phyloP scores from a whole-genome alignment of 2,888 invertebrate genomes.

The Heliconius charithonia region DNA sequence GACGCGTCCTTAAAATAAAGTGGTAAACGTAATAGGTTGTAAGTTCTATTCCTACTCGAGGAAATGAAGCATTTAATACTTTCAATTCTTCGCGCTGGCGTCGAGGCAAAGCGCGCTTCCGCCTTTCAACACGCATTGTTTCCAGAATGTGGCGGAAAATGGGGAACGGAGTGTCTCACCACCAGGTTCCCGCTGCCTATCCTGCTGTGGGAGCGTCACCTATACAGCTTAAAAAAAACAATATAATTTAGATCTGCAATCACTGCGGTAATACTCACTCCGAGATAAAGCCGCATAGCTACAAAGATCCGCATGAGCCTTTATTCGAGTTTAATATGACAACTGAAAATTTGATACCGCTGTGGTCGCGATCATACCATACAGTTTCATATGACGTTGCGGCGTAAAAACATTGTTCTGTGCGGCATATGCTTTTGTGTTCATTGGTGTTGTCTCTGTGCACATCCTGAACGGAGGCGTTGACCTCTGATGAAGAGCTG shows the following conservation, averaged over 20 bases:
- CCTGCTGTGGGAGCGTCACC: too few species aligned
- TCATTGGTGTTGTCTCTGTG: slow-evolving; percentile 74
- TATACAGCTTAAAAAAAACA: too few species aligned
- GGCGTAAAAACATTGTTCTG: slow-evolving; percentile 53
- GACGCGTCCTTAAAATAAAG: neutral
- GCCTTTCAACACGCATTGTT: too few species aligned
- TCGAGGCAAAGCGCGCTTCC: too few species aligned
- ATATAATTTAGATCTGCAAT: neutral
- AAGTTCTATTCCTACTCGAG: too few species aligned
- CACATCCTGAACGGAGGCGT: slow-evolving; percentile 76
- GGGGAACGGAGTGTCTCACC: too few species aligned
- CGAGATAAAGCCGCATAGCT: slow-evolving; percentile 7
- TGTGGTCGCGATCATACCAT: slow-evolving; percentile 37
- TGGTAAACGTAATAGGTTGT: too few species aligned
- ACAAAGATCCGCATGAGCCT: slow-evolving; percentile 13
- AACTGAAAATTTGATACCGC: slow-evolving; percentile 41
- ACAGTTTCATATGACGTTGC: slow-evolving; percentile 48
- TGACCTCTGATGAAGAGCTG: slow-evolving; percentile 71
- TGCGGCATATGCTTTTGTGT: slow-evolving; percentile 65
- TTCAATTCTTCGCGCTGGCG: too few species aligned
- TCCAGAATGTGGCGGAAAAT: too few species aligned
- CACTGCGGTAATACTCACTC: neutral
- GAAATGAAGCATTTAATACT: too few species aligned
- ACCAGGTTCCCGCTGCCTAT: too few species aligned
- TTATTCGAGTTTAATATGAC: slow-evolving; percentile 36